Evolutionary conservation across 2,113 vertebrate species (phyloP).

Genomic region (Hiodon tergisus): DNA sequence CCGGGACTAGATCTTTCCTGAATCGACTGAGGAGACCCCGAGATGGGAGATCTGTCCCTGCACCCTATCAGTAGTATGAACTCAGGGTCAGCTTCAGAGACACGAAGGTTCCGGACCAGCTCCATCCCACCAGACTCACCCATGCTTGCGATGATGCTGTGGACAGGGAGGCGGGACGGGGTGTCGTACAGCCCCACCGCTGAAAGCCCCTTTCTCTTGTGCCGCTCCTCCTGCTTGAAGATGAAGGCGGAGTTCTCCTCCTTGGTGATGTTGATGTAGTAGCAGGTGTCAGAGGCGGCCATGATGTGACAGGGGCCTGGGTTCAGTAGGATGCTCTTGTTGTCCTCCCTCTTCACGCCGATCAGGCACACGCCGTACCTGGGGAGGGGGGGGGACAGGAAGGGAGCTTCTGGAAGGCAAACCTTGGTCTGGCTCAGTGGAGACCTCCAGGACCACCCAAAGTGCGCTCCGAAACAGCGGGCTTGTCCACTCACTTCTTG

Average conservation of each 20-base stretch:
- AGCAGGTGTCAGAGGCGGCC: slow-evolving; percentile 82
- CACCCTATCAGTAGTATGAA: too few species aligned
- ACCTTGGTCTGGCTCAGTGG: not conserved
- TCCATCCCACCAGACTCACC: slow-evolving; percentile 57
- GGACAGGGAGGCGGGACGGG: slow-evolving; percentile 81
- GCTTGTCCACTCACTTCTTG: slow-evolving; percentile 77
- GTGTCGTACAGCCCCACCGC: slow-evolving; percentile 69
- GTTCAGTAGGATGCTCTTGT: slow-evolving; percentile 94
- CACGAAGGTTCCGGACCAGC: not conserved
- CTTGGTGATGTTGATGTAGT: slow-evolving; percentile 96
- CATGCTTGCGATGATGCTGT: slow-evolving; percentile 94
- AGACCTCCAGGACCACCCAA: slow-evolving; percentile 1
- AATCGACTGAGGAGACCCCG: too few species aligned
- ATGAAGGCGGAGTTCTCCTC: slow-evolving; percentile 96
- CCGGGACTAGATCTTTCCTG: not conserved
- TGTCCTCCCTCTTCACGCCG: slow-evolving; percentile 87
- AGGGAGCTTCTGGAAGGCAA: too few species aligned
- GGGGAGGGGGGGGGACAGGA: slow-evolving; percentile 32
- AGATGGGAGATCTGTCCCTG: too few species aligned
- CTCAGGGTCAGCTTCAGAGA: not conserved
- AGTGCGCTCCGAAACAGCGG: too few species aligned
- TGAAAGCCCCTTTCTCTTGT: slow-evolving; percentile 57
- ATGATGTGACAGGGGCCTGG: slow-evolving; percentile 88
- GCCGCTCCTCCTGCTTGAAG: slow-evolving; percentile 74
- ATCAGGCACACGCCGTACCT: slow-evolving; percentile 95